Conservation (phyloP, 2,113 vertebrate genomes). For the Colaptes auratus region DNA sequence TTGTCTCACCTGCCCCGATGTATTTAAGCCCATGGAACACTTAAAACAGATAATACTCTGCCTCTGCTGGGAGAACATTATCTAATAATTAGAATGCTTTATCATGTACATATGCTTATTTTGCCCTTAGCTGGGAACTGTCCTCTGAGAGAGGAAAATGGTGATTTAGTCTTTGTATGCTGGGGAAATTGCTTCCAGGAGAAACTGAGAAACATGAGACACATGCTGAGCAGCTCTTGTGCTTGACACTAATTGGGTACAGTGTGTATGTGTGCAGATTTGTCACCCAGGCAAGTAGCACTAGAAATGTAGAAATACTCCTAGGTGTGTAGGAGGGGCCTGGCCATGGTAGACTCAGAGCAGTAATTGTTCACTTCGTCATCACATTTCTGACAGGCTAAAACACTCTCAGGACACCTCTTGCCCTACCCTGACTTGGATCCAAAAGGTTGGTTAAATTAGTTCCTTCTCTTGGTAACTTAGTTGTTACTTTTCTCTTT, state of each 20-base stretch:
- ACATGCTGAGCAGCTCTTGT: neutral
- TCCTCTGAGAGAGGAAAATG: neutral
- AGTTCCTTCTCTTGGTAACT: neutral
- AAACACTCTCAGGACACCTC: neutral
- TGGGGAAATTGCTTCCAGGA: neutral
- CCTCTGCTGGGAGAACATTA: neutral
- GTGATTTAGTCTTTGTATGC: neutral
- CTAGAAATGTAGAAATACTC: neutral
- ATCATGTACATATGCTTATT: neutral
- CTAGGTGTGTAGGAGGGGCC: neutral
- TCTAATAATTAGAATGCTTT: neutral
- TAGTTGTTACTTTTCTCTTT: neutral
- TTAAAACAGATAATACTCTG: neutral
- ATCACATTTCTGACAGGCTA: slow-evolving; percentile 4
- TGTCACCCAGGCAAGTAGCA: neutral
- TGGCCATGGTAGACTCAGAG: neutral
- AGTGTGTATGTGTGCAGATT: neutral
- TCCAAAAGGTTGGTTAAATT: neutral
- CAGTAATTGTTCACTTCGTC: neutral
- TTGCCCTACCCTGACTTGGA: neutral
- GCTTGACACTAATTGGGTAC: neutral
- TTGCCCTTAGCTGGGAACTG: neutral
- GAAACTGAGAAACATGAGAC: neutral
- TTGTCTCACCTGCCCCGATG: neutral
- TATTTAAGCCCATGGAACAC: neutral